Evolutionary conservation across 2,797 vertebrate genomes (phyloP), one percentile per base, ranked within the genome.

Genomic region (Mycteria americana): DNA sequence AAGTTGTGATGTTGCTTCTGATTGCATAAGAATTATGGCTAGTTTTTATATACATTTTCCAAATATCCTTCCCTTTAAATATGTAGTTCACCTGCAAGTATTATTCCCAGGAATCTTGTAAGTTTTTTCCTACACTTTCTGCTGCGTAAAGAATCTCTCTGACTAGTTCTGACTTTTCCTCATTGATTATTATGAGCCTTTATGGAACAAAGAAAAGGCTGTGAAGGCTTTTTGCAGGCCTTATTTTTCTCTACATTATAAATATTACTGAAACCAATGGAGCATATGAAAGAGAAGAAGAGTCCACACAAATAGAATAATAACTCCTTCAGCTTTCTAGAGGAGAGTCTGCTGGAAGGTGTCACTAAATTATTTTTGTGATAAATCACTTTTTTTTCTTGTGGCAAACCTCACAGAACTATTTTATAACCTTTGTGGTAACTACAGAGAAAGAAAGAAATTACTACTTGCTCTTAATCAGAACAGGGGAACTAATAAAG

Each of bases 361-460:
- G 65, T 92, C 74, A 90, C 35, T 76, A 86, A 86, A 95, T 92
- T 92, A 85, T 95, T 94, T 92, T 80, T 92, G 46, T 67, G 46
- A 91, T 93, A 95, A 93, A 96, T 45, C 85, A 63, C 13, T 70
- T 90, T 96, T 94, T 90, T 95, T 88, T 67, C 69, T 69, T 41
- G 60, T 54, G 64, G 41, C 19, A 79, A 63, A 54, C 28, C 62
- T 94, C 56, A 89, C 30, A 75, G 27, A 89, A 89, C 43, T 74
- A 65, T 30, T 93, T 88, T 95, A 90, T 65, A 80, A 93, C 12
- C 13, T 90, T 74, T 56, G 33, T 69, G 41, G 27, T 85, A 82
- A 65, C 50, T 79, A 93, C 18, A 85, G 67, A 95, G 25, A 65
- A 92, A 81, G 27, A 78, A 83, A 94, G 1, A 93, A 93, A 94